Evolutionary conservation across 1,140 invertebrate genomes (phyloP).

Genomic region (Camponotus pennsylvanicus): DNA sequence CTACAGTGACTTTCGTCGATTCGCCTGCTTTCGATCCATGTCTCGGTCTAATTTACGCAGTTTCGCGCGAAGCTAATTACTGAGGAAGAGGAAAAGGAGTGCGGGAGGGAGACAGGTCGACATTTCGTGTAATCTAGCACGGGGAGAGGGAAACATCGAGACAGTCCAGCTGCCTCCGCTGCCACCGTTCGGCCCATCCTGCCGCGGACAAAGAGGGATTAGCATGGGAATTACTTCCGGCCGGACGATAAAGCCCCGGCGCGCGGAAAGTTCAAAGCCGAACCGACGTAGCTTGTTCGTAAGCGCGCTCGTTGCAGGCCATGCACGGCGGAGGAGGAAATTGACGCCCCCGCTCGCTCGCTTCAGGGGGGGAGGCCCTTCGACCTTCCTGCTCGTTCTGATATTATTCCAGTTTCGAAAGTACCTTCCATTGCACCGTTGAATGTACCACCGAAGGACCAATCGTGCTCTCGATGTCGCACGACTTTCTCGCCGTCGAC

Average conservation of each 20-base stretch:
- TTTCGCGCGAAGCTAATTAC: conserved; percentile 33
- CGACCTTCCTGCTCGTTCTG: not conserved
- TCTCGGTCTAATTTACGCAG: not conserved
- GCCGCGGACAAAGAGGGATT: conserved; percentile 81
- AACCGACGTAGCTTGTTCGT: conserved; percentile 54
- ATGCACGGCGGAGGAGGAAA: conserved; percentile 52
- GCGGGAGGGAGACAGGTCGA: not conserved
- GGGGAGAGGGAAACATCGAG: not conserved
- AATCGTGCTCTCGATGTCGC: conserved; percentile 3
- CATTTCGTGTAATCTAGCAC: conserved; percentile 50
- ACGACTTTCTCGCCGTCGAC: conserved; percentile 1
- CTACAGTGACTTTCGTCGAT: not conserved
- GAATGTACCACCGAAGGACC: conserved; percentile 18
- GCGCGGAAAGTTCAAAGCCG: conserved; percentile 64
- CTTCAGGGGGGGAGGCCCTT: not conserved
- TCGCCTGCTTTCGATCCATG: not conserved
- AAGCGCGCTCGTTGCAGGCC: conserved; percentile 24
- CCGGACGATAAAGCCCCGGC: conserved; percentile 64
- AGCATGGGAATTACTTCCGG: conserved; percentile 82
- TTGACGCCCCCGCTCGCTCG: conserved; percentile 52
- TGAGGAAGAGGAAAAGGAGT: too few relatives aligned
- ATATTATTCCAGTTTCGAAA: conserved; percentile 66
- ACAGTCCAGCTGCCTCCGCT: not conserved
- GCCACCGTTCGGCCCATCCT: conserved; percentile 34
- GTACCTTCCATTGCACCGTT: not conserved